Percentiles rank a stretch among this genome's conserved stretches.
phyloP scores from a whole-genome alignment of 2,113 vertebrate species.

The Vimba vimba region DNA sequence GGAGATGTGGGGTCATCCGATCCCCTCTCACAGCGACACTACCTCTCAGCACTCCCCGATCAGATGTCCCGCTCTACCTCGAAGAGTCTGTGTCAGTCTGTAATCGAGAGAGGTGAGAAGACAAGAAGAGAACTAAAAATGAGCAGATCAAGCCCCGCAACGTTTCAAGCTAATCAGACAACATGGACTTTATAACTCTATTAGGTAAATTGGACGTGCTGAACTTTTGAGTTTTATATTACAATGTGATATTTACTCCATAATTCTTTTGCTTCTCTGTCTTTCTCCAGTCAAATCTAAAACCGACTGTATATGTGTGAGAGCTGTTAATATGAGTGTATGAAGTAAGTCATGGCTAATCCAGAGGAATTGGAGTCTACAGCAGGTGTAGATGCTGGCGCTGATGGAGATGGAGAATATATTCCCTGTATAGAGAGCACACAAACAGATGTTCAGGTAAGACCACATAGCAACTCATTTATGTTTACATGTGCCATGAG shows the following conservation, averaged over 20 bases:
- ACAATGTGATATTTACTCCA: background rate
- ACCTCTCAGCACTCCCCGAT: slow-evolving; percentile 61
- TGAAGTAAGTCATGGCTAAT: slow-evolving; percentile 50
- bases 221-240: background rate
- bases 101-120: background rate
- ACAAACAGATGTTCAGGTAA: slow-evolving; percentile 26
- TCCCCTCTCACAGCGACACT: slow-evolving; percentile 55
- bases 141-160: background rate
- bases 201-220: background rate
- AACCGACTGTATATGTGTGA: background rate
- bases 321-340: slow-evolving; percentile 52
- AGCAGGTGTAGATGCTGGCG: slow-evolving; percentile 40
- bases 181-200: slow-evolving; percentile 5
- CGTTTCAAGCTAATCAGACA: slow-evolving; percentile 4
- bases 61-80: slow-evolving; percentile 68
- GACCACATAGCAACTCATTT: background rate
- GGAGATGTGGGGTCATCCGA: slow-evolving; percentile 67
- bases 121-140: background rate
- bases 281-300: background rate
- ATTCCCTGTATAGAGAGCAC: slow-evolving; percentile 13
- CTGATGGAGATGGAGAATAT: slow-evolving; percentile 27
- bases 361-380: slow-evolving; percentile 33
- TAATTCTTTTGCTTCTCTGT: background rate
- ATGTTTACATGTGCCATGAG: background rate
- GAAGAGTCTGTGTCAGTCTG: background rate